Evolutionary conservation across 2,888 invertebrate species (phyloP).

Genomic region (Phrixothrix hirtus): DNA sequence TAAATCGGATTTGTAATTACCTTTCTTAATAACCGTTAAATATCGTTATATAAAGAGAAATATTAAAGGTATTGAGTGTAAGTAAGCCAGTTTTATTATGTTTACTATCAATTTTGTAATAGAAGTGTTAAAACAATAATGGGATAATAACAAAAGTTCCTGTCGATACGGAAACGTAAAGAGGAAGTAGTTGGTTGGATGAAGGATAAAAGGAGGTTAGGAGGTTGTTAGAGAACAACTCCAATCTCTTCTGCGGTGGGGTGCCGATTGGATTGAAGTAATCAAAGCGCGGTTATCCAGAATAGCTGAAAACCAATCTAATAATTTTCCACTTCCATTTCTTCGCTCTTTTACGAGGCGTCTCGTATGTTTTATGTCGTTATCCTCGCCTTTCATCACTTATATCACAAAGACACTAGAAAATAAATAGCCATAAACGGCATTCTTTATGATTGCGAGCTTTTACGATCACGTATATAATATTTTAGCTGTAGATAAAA

Average conservation of each 20-base stretch:
- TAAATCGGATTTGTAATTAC: neutral
- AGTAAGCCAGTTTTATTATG: no score
- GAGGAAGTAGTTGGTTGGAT: slow-evolving; percentile 15
- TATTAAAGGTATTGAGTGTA: no score
- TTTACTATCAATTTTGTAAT: slow-evolving; percentile 23
- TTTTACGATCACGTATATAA: slow-evolving; percentile 28
- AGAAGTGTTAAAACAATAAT: slow-evolving; percentile 25
- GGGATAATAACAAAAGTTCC: slow-evolving; percentile 20
- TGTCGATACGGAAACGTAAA: slow-evolving; percentile 15
- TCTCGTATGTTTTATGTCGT: slow-evolving; percentile 40
- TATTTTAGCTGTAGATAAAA: slow-evolving; percentile 10
- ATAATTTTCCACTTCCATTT: slow-evolving; percentile 45
- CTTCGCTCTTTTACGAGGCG: slow-evolving; percentile 43
- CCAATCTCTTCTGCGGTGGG: slow-evolving; percentile 29
- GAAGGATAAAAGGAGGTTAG: slow-evolving; percentile 25
- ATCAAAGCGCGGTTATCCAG: slow-evolving; percentile 46
- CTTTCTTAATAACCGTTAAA: no score
- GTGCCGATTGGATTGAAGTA: slow-evolving; percentile 44
- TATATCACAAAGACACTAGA: slow-evolving; percentile 32
- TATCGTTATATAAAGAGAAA: no score
- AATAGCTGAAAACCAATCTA: slow-evolving; percentile 45
- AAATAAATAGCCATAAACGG: slow-evolving; percentile 31
- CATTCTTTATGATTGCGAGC: slow-evolving; percentile 29
- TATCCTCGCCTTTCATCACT: slow-evolving; percentile 33
- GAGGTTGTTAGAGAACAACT: slow-evolving; percentile 25